phyloP scores from a whole-genome alignment of 2,888 invertebrate species.

The Drepanosiphum platanoidis region DNA sequence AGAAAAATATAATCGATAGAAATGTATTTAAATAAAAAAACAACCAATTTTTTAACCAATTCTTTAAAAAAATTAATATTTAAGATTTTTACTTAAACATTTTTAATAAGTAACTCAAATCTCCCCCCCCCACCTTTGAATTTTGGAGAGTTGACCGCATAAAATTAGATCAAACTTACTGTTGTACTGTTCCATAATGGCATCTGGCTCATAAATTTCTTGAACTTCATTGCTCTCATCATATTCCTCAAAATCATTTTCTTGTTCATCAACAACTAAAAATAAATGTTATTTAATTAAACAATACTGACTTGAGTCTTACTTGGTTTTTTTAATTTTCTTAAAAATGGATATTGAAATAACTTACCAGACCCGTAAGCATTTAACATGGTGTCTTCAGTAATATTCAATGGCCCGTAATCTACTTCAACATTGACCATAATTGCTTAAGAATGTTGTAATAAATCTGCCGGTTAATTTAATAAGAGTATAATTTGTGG shows the following conservation, averaged over 20 bases:
- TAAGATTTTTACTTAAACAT: too few species aligned
- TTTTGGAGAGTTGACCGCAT: too few species aligned
- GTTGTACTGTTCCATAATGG: not conserved
- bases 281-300: not conserved
- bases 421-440: slow-evolving; percentile 35
- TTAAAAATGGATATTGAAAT: slow-evolving; percentile 35
- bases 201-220: slow-evolving; percentile 44
- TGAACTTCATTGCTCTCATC: slow-evolving; percentile 25
- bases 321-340: slow-evolving; percentile 21
- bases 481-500: too few species aligned
- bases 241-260: not conserved
- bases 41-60: too few species aligned
- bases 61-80: too few species aligned
- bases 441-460: slow-evolving; percentile 66
- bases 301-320: not conserved
- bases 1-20: too few species aligned
- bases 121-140: too few species aligned
- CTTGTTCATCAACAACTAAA: slow-evolving; percentile 21
- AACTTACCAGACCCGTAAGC: slow-evolving; percentile 45
- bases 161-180: not conserved
- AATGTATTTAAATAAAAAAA: too few species aligned
- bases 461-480: not conserved
- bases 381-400: slow-evolving; percentile 18
- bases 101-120: too few species aligned
- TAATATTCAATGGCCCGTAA: not conserved